A percentile compares a stretch with the other conserved stretches of the same genome.
Conservation (phyloP, 2,113 vertebrate species). For the Aegithalos caudatus region DNA sequence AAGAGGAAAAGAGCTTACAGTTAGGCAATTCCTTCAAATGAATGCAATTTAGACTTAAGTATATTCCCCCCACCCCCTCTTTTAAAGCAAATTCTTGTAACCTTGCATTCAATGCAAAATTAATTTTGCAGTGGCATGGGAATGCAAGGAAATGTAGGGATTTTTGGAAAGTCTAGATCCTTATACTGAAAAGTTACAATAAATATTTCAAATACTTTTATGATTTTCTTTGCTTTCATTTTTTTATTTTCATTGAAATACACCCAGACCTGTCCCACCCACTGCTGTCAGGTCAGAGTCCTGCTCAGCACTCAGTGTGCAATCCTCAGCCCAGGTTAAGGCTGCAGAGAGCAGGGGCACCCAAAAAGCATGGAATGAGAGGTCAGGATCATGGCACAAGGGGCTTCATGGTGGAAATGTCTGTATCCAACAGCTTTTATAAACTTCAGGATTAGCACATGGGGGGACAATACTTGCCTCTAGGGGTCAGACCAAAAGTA, state of each 20-base stretch:
- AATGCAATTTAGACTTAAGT: not conserved
- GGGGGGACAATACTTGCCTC: not conserved
- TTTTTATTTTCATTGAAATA: not conserved
- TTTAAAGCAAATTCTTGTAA: not conserved
- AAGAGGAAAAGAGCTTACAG: not conserved
- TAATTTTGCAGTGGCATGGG: not conserved
- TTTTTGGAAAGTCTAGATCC: not conserved
- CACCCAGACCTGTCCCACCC: not conserved
- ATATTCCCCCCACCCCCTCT: accelerated
- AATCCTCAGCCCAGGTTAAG: not conserved
- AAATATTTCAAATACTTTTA: not conserved
- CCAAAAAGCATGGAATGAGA: not conserved
- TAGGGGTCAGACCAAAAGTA: not conserved
- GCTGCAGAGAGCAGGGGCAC: not conserved
- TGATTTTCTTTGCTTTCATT: too few relatives aligned
- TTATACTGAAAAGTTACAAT: not conserved
- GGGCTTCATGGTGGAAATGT: not conserved
- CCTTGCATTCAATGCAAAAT: not conserved
- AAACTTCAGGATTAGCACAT: not conserved
- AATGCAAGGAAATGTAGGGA: not conserved
- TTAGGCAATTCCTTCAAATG: not conserved
- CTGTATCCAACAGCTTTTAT: not conserved
- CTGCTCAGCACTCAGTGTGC: accelerated
- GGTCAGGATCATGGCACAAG: accelerated
- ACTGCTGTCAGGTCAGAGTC: not conserved